phyloP scores from a whole-genome alignment of 2,113 vertebrate genomes.

The Felis chaus region DNA sequence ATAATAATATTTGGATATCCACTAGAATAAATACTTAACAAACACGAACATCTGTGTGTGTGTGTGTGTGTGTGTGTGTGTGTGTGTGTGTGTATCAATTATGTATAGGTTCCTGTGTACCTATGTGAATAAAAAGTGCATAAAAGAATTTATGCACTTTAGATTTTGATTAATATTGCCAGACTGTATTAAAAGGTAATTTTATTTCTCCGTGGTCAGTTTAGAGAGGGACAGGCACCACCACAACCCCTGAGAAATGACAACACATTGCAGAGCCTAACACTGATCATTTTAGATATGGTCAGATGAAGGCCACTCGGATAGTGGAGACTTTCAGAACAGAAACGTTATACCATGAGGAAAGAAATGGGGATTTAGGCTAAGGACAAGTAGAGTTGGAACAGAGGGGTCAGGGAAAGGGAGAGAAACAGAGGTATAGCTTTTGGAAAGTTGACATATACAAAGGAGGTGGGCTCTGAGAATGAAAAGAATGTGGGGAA shows the following conservation, averaged over 20 bases:
- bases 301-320: not conserved
- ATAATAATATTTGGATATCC: not conserved
- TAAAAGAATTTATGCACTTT: not conserved
- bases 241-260: not conserved
- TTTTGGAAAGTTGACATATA: not conserved
- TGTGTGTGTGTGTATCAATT: not conserved
- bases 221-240: not conserved
- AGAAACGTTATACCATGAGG: not conserved
- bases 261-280: not conserved
- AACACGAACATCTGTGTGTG: not conserved
- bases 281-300: not conserved
- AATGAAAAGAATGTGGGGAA: not conserved
- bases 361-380: not conserved
- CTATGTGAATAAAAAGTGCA: not conserved
- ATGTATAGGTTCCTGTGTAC: not conserved
- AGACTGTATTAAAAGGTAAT: not conserved
- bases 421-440: not conserved
- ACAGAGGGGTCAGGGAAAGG: not conserved
- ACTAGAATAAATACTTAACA: not conserved
- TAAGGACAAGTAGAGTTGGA: not conserved
- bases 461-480: not conserved
- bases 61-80: not conserved
- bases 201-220: not conserved
- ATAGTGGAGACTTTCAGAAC: not conserved
- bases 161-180: not conserved